Conservation (phyloP, 2,113 vertebrate genomes). For the Rafetus swinhoei region DNA sequence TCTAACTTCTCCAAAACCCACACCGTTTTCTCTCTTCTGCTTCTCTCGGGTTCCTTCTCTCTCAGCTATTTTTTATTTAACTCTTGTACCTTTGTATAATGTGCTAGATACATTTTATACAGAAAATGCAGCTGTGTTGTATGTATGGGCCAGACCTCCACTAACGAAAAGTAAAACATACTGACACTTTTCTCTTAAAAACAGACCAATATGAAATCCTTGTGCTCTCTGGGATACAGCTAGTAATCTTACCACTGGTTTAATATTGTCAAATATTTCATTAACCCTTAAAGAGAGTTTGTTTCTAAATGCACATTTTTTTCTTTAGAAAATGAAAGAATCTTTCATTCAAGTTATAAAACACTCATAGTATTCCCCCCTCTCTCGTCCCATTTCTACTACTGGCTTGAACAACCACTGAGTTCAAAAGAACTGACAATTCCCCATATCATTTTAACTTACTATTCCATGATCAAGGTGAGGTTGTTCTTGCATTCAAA, state of each 20-base stretch:
- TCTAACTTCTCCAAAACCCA: background rate
- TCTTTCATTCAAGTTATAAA: background rate
- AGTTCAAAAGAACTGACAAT: background rate
- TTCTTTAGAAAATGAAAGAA: background rate
- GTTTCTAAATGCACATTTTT: background rate
- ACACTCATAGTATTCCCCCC: background rate
- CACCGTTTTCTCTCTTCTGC: background rate
- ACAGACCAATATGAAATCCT: background rate
- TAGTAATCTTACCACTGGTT: background rate
- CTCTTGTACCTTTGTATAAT: background rate
- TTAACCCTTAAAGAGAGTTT: background rate
- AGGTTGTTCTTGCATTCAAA: conserved; percentile 87
- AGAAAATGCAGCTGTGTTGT: background rate
- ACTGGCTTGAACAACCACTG: background rate
- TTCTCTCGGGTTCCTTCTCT: background rate
- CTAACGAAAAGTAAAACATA: background rate
- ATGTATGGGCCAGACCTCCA: background rate
- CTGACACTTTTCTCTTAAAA: background rate
- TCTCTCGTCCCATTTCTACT: background rate
- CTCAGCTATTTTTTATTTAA: background rate
- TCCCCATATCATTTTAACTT: conserved; percentile 63
- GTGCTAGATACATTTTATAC: background rate
- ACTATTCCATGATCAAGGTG: conserved; percentile 92
- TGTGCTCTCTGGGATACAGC: background rate
- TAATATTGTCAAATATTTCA: background rate